A percentile compares a stretch with the other conserved stretches of the same genome.
Evolutionary conservation across 1,140 invertebrate species (phyloP).

Genomic region (Orchestia grillus): DNA sequence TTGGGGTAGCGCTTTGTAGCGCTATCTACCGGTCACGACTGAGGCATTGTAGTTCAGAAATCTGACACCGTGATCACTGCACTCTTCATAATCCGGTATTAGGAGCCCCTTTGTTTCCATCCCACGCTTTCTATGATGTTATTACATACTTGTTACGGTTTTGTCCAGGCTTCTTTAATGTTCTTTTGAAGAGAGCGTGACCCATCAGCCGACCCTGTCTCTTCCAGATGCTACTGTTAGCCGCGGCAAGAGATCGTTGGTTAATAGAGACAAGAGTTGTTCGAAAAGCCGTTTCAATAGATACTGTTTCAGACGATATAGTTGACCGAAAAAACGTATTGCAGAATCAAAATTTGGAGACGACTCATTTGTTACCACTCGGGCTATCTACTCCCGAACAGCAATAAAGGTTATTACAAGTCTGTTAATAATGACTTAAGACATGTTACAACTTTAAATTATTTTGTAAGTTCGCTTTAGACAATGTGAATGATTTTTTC

Average conservation of each 20-base stretch:
- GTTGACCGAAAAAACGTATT: not conserved
- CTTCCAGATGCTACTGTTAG: not conserved
- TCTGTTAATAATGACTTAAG: not conserved
- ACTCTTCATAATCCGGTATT: constrained; percentile 55
- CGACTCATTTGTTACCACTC: no score
- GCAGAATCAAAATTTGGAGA: not conserved
- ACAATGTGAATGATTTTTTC: not conserved
- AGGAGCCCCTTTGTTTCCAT: constrained; percentile 50
- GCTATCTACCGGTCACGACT: constrained; percentile 51
- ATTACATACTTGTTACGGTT: constrained; percentile 51
- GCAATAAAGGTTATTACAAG: no score
- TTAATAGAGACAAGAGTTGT: not conserved
- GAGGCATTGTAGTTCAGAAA: constrained; percentile 44
- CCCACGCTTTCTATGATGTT: constrained; percentile 54
- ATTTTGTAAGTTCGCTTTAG: not conserved
- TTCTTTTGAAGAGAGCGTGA: not conserved
- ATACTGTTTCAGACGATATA: not conserved
- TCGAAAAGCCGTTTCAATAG: not conserved
- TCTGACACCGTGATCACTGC: constrained; percentile 49
- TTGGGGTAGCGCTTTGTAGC: constrained; percentile 47
- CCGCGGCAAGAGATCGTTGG: not conserved
- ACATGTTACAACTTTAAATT: not conserved
- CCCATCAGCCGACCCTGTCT: not conserved
- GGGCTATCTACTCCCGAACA: no score
- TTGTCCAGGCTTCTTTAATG: constrained; percentile 9